phyloP scores from a whole-genome alignment of 2,888 invertebrate species.

The Pandemis cinnamomeana region DNA sequence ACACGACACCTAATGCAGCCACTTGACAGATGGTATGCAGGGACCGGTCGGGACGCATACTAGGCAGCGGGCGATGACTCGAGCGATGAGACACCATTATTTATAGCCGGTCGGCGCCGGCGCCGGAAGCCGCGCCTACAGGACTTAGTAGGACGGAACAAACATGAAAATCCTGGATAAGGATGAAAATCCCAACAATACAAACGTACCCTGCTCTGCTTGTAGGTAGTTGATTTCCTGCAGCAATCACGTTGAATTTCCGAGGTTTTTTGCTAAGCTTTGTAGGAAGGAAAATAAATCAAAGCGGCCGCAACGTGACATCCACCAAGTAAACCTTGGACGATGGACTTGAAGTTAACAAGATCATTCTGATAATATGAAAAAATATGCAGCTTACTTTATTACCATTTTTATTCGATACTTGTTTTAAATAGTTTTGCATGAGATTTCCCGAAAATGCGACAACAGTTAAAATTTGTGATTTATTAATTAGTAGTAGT shows the following conservation, averaged over 20 bases:
- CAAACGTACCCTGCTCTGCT: neutral
- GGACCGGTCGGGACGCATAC: conserved; percentile 63
- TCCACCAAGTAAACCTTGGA: conserved; percentile 16
- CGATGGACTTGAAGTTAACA: conserved; percentile 8
- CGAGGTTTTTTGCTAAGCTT: conserved; percentile 10
- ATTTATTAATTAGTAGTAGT: conserved; percentile 1
- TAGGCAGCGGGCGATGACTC: conserved; percentile 79
- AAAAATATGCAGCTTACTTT: neutral
- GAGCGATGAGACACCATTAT: conserved; percentile 80
- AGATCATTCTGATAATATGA: neutral
- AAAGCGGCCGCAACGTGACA: conserved; percentile 21
- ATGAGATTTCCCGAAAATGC: neutral
- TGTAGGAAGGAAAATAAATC: conserved; percentile 22
- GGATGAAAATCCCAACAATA: neutral
- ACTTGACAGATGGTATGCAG: conserved; percentile 69
- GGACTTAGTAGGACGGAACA: conserved; percentile 72
- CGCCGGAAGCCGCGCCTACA: conserved; percentile 77
- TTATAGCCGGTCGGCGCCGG: conserved; percentile 78
- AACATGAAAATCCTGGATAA: conserved; percentile 44
- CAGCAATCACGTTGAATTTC: neutral
- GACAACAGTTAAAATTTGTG: neutral
- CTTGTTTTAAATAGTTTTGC: neutral
- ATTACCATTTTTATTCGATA: conserved; percentile 7
- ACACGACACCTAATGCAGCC: conserved; percentile 45
- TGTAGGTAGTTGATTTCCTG: neutral